Evolutionary conservation across 2,113 vertebrate genomes (phyloP).

Genomic region (Dromas ardeola): DNA sequence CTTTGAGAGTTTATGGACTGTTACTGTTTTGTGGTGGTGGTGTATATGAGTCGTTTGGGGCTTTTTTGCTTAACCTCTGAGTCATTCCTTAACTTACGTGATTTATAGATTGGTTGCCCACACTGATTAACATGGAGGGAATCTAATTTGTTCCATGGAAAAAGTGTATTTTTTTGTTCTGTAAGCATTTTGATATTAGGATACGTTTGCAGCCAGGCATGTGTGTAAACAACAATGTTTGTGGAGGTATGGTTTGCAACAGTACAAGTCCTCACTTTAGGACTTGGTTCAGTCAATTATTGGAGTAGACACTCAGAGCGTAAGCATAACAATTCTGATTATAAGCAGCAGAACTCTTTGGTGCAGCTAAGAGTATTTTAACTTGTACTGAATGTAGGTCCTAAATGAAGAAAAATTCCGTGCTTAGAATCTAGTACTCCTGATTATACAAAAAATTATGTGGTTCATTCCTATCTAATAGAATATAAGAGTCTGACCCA

Average conservation of each 20-base stretch:
- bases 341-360: not conserved
- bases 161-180: not conserved
- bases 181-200: not conserved
- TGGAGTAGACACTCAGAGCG: not conserved
- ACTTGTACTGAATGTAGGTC: not conserved
- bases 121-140: not conserved
- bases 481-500: not conserved
- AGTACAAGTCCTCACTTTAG: not conserved
- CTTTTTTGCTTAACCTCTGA: not conserved
- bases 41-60: not conserved
- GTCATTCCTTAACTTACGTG: not conserved
- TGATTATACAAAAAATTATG: not conserved
- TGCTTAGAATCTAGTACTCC: not conserved
- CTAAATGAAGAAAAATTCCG: slow-evolving; percentile 8
- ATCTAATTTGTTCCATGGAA: not conserved
- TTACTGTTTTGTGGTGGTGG: not conserved
- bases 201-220: not conserved
- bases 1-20: not conserved
- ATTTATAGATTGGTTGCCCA: not conserved
- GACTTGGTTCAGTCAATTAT: not conserved
- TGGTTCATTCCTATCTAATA: not conserved
- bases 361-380: not conserved
- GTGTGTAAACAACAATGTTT: not conserved
- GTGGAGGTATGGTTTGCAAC: not conserved
- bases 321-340: not conserved